phyloP scores from a whole-genome alignment of 1,140 invertebrate species.

The Caenorhabditis remanei region DNA sequence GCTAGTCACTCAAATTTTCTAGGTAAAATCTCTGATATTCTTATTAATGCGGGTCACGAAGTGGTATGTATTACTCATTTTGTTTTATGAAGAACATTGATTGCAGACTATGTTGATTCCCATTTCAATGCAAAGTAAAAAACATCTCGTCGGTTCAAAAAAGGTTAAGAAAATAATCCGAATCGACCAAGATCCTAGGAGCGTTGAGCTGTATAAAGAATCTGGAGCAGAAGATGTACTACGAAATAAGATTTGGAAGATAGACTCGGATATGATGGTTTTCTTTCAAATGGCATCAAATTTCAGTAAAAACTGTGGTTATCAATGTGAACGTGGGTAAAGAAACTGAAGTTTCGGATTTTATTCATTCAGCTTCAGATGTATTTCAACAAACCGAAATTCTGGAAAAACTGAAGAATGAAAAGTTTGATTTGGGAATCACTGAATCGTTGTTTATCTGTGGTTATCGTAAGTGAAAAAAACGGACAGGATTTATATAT shows the following conservation, averaged over 20 bases:
- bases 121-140: background rate
- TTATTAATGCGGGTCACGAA: slow-evolving; percentile 54
- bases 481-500: too few relatives aligned
- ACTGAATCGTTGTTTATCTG: slow-evolving; percentile 11
- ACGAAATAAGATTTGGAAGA: background rate
- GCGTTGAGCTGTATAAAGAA: background rate
- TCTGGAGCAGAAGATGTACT: background rate
- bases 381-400: slow-evolving; percentile 18
- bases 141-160: background rate
- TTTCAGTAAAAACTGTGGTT: too few relatives aligned
- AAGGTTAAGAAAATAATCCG: slow-evolving; percentile 4
- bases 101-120: slow-evolving; percentile 9
- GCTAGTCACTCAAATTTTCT: slow-evolving; percentile 51
- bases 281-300: background rate
- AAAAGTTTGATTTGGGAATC: slow-evolving; percentile 30
- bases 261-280: too few relatives aligned
- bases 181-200: slow-evolving; percentile 7
- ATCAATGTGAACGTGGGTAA: too few relatives aligned
- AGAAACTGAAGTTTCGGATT: too few relatives aligned
- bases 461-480: slow-evolving; percentile 24
- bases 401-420: background rate
- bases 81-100: too few relatives aligned
- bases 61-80: slow-evolving; percentile 4
- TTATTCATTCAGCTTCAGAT: too few relatives aligned
- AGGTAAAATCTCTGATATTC: slow-evolving; percentile 55